Percentiles rank a stretch among this genome's conserved stretches.
These are phyloP conservation scores for Tachyglossus aculeatus DNA, from an alignment of 2,797 vertebrate species.

Conservation along the genomic window DNA sequence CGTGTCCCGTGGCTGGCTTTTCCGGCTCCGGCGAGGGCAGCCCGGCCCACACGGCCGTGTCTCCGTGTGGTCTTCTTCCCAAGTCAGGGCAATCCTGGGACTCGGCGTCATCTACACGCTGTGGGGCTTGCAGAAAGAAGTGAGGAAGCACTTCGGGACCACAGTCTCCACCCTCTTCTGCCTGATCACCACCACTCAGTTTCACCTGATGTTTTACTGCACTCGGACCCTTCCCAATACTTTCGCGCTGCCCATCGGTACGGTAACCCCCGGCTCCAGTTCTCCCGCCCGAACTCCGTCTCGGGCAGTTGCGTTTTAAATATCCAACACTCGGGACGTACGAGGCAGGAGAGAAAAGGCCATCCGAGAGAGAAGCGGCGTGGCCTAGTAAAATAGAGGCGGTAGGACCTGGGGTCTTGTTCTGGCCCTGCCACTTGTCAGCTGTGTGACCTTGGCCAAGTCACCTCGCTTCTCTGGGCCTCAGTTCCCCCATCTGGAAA, in stretches of 20 bases:
- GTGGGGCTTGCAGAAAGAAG: conserved; percentile 88
- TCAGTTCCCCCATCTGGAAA: too few species aligned
- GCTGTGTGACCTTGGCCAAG: too few species aligned
- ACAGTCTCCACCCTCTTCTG: conserved; percentile 85
- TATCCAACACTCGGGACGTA: not conserved
- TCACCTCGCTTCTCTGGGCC: too few species aligned
- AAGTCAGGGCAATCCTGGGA: conserved; percentile 88
- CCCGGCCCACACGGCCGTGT: rapidly evolving
- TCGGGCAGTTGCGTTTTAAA: not conserved
- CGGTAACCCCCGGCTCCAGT: conserved; percentile 8
- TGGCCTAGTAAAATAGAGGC: too few species aligned
- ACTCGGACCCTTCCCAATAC: conserved; percentile 92
- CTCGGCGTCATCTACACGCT: conserved; percentile 81
- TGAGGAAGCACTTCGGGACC: conserved; percentile 88
- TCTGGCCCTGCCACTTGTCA: too few species aligned
- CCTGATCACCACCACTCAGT: conserved; percentile 88
- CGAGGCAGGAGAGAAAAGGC: not conserved
- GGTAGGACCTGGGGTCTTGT: too few species aligned
- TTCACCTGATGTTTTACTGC: conserved; percentile 98
- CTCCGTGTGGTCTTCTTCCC: not conserved
- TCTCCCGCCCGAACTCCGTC: not conserved
- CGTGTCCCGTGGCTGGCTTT: not conserved
- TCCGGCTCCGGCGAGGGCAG: not conserved
- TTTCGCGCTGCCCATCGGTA: conserved; percentile 91
- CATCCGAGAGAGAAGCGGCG: not conserved